A percentile compares a stretch with the other conserved stretches of the same genome.
phyloP scores from a whole-genome alignment of 2,113 vertebrate genomes.

The Tamias sibiricus region DNA sequence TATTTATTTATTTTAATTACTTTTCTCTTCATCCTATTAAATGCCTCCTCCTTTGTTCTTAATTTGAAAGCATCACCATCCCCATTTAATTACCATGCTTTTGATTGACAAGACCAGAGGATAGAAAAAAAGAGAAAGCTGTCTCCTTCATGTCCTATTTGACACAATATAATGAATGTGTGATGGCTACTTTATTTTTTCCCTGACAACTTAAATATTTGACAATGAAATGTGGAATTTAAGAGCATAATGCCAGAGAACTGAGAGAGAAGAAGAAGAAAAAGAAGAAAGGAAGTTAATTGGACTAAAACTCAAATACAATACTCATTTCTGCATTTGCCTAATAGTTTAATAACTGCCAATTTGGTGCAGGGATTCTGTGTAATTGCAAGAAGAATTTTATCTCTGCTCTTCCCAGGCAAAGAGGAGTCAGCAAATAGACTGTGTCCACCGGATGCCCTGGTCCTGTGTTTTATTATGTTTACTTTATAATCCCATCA shows the following conservation, averaged over 20 bases:
- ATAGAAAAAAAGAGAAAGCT: conserved; percentile 58
- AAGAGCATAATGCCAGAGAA: conserved; percentile 48
- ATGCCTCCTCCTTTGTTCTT: conserved; percentile 57
- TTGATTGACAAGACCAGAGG: conserved; percentile 81
- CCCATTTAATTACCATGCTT: conserved; percentile 81
- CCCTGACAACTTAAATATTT: conserved; percentile 79
- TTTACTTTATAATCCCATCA: conserved; percentile 90
- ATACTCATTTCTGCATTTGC: conserved; percentile 72
- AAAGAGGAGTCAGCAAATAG: conserved; percentile 83
- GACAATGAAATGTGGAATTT: conserved; percentile 77
- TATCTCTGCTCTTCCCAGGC: conserved; percentile 70
- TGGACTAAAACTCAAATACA: conserved; percentile 79
- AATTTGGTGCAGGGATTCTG: conserved; percentile 75
- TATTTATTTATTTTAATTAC: conserved; percentile 79
- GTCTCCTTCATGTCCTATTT: conserved; percentile 63
- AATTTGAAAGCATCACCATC: conserved; percentile 69
- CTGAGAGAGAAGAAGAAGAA: not conserved
- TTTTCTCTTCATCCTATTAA: conserved; percentile 51
- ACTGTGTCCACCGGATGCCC: conserved; percentile 82
- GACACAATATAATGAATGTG: conserved; percentile 76
- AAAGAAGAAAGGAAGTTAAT: conserved; percentile 77
- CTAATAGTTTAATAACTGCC: conserved; percentile 85
- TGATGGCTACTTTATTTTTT: conserved; percentile 79
- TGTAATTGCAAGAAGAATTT: conserved; percentile 82
- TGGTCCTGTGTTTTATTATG: conserved; percentile 87